These are phyloP conservation scores for Balaeniceps rex DNA, from an alignment of 2,113 vertebrate genomes.

Conservation along the genomic window DNA sequence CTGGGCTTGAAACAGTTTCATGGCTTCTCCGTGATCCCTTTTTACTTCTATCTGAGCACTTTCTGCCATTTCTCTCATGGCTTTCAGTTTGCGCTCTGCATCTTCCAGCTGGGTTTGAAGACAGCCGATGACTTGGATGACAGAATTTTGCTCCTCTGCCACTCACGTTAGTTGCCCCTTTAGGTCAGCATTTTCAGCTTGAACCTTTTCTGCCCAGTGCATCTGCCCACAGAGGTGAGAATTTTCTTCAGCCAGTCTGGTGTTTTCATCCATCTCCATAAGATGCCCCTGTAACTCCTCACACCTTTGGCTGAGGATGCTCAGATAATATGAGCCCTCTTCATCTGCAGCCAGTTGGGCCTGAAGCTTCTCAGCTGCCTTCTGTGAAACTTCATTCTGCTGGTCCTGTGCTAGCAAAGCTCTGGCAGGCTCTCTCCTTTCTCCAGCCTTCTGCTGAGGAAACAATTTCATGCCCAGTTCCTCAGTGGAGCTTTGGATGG, in stretches of 20 bases:
- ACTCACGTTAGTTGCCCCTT: conserved; percentile 75
- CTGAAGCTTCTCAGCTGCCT: conserved; percentile 72
- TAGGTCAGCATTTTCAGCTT: conserved; percentile 78
- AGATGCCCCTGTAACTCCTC: conserved; percentile 79
- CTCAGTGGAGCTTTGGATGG: not conserved
- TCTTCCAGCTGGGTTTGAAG: conserved; percentile 86
- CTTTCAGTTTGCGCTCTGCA: conserved; percentile 82
- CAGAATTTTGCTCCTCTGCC: conserved; percentile 77
- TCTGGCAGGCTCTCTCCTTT: not conserved
- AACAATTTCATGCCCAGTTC: not conserved
- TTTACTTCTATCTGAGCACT: not conserved
- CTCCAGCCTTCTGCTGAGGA: not conserved
- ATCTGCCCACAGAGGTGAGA: conserved; percentile 73
- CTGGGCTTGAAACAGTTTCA: not conserved
- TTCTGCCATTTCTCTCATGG: conserved; percentile 83
- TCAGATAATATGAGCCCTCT: conserved; percentile 27
- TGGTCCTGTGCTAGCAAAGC: conserved; percentile 70
- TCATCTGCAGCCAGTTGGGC: conserved; percentile 55
- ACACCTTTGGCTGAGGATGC: conserved; percentile 72
- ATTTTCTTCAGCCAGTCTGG: conserved; percentile 79
- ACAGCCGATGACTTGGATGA: conserved; percentile 78
- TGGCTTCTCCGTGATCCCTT: not conserved
- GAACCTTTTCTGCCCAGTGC: conserved; percentile 53
- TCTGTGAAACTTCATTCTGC: conserved; percentile 77
- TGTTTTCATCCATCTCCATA: conserved; percentile 73